phyloP scores from a whole-genome alignment of 2,888 invertebrate genomes.

The Spisula solida region DNA sequence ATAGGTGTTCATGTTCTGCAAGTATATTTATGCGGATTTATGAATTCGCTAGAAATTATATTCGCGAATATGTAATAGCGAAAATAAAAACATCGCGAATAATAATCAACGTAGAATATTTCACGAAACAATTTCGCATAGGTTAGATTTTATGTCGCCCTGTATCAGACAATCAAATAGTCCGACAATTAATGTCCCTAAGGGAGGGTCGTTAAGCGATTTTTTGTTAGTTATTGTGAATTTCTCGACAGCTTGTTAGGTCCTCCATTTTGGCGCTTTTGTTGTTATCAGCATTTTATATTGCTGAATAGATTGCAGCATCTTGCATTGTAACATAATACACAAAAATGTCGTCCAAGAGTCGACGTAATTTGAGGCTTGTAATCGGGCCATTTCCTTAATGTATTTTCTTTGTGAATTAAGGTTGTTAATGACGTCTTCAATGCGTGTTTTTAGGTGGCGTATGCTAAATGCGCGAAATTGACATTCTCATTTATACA shows the following conservation, averaged over 20 bases:
- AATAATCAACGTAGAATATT: no score
- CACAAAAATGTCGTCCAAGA: neutral
- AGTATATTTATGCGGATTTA: no score
- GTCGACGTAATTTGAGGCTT: neutral
- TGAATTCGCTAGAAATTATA: no score
- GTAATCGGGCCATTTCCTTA: neutral
- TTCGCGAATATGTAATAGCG: no score
- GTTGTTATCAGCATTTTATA: neutral
- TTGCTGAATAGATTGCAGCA: neutral
- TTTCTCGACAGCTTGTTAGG: conserved; percentile 1
- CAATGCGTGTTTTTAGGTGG: no score
- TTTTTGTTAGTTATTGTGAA: neutral
- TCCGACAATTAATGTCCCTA: neutral
- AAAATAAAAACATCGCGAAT: no score
- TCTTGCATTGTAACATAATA: neutral
- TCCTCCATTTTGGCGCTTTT: neutral
- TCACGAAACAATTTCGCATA: no score
- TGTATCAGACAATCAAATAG: neutral
- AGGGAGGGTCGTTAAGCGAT: neutral
- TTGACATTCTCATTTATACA: no score
- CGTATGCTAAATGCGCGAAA: no score
- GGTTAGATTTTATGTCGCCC: neutral
- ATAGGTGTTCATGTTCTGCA: no score
- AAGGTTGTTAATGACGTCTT: no score
- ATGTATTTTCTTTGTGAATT: neutral